Conservation (phyloP, 2,888 invertebrate genomes). For the Lasioglossum vierecki region DNA sequence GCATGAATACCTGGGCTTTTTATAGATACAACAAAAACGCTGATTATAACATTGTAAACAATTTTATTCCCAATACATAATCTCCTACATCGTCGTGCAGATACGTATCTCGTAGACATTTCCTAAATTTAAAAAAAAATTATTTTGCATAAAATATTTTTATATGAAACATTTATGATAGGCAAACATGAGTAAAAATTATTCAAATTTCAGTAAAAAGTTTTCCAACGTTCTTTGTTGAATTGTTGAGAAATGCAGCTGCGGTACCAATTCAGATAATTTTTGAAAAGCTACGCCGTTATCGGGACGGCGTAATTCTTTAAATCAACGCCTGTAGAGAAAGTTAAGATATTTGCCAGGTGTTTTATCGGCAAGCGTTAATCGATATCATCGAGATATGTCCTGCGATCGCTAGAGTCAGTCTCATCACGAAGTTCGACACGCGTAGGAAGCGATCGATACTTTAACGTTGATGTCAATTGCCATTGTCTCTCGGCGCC, state of each 20-base stretch:
- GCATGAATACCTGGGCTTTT: background rate
- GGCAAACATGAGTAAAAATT: too few species aligned
- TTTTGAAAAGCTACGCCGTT: background rate
- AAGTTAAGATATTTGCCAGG: slow-evolving; percentile 17
- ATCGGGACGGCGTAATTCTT: background rate
- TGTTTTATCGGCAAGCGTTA: slow-evolving; percentile 24
- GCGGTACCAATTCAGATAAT: rapidly evolving
- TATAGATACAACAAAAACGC: background rate
- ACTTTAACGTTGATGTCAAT: background rate
- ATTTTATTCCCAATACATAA: background rate
- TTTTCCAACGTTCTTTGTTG: background rate
- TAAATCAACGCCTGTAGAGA: background rate
- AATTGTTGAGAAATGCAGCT: background rate
- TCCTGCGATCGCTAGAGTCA: background rate
- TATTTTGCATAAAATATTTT: too few species aligned
- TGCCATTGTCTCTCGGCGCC: background rate
- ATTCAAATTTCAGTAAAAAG: too few species aligned
- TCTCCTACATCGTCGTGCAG: background rate
- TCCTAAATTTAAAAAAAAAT: background rate
- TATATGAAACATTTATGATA: too few species aligned
- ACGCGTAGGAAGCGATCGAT: slow-evolving; percentile 29
- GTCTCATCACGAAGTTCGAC: background rate
- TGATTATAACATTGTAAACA: background rate
- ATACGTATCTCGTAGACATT: background rate
- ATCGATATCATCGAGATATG: slow-evolving; percentile 28